These are phyloP conservation scores for Squalus acanthias DNA, from an alignment of 2,797 vertebrate species.

Conservation along the genomic window DNA sequence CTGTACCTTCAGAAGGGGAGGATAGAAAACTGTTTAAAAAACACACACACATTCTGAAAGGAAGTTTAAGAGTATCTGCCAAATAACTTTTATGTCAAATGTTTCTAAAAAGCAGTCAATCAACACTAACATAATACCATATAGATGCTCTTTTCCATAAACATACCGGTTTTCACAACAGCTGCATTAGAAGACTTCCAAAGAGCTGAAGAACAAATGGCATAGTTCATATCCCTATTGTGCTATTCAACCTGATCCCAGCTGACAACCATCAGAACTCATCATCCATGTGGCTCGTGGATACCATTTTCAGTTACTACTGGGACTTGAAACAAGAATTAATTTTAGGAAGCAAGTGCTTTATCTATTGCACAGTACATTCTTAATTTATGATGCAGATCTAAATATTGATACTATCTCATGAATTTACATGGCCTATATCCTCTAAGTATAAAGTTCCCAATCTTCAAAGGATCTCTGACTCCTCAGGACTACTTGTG, in stretches of 20 bases:
- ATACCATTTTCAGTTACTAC: not conserved
- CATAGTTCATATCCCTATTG: not conserved
- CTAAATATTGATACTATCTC: slow-evolving; percentile 8
- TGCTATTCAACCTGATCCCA: not conserved
- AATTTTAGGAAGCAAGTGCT: not conserved
- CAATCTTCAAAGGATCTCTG: not conserved
- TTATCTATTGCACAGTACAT: not conserved
- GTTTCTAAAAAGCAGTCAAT: not conserved
- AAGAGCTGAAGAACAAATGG: not conserved
- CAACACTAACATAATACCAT: not conserved
- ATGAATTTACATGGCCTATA: not conserved
- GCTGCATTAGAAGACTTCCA: not conserved
- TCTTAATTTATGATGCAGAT: slow-evolving; percentile 12
- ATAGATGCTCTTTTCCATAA: not conserved
- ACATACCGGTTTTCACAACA: not conserved
- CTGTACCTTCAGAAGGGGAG: not conserved
- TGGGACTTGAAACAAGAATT: not conserved
- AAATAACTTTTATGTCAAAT: not conserved
- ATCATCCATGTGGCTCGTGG: not conserved
- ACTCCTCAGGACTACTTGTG: not conserved
- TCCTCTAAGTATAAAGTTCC: not conserved
- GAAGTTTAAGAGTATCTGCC: not conserved
- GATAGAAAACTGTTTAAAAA: not conserved
- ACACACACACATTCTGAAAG: not conserved
- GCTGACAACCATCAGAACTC: not conserved